Evolutionary conservation across 2,888 invertebrate genomes (phyloP).

Genomic region (Tetranychus truncatus): DNA sequence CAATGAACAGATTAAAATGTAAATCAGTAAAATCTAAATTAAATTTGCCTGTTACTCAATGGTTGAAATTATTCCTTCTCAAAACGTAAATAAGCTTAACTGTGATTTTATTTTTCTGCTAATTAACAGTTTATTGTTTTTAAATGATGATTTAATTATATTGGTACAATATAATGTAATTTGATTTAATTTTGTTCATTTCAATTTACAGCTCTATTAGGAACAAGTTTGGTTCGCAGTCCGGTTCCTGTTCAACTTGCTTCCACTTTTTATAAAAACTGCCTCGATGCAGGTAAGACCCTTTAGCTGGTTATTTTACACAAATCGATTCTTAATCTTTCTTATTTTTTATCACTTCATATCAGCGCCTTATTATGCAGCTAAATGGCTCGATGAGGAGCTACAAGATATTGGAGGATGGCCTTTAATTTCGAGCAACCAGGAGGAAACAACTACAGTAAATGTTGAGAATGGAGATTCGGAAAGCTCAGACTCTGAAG

Average conservation of each 20-base stretch:
- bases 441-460: background rate
- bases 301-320: background rate
- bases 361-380: conserved; percentile 7
- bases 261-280: conserved; percentile 7
- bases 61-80: too few relatives aligned
- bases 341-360: background rate
- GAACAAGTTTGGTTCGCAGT: conserved; percentile 7
- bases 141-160: background rate
- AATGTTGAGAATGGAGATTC: background rate
- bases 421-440: background rate
- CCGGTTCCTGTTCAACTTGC: conserved; percentile 9
- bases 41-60: too few relatives aligned
- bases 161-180: background rate
- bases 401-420: conserved; percentile 6
- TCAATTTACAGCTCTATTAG: conserved; percentile 5
- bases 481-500: background rate
- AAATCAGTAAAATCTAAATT: too few relatives aligned
- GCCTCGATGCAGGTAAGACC: background rate
- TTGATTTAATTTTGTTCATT: background rate
- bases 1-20: too few relatives aligned
- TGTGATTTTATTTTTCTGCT: too few relatives aligned
- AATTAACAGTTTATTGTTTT: too few relatives aligned
- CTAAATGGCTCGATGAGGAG: conserved; percentile 4
- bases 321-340: background rate
- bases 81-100: too few relatives aligned